Evolutionary conservation across 2,888 invertebrate species (phyloP), one percentile per base, ranked within the genome.

Genomic region (Hydrotaea cyrtoneurina): DNA sequence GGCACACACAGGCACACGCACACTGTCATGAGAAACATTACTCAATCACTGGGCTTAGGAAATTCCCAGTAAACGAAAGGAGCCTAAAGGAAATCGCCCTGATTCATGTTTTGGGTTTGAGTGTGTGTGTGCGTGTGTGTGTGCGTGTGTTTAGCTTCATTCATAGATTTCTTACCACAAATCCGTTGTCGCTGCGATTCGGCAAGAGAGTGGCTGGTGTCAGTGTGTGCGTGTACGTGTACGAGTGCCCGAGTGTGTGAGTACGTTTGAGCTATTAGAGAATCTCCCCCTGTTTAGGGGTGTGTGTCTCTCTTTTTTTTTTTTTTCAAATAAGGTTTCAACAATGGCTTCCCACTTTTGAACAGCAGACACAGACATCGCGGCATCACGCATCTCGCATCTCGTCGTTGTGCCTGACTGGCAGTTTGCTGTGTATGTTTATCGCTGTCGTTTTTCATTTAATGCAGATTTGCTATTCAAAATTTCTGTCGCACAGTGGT

Each of bases 311-410:
- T n/a, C 19, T 3, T 69, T 26, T 64, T 19, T 19, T 64, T 64
- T 64, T 75, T 17, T 21, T 23, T 78, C 72, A 71, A 55, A 71
- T 75, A 46, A 26, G 19, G 8, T 80, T 69, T 80, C 31, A 53
- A 69, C 74, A 85, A 85, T 85, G 85, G 85, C 85, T 82, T 82
- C 85, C 82, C 64, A 79, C 73, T 82, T 85, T 77, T 17, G n/a
- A 69, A 46, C 13, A 69, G 43, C 73, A 85, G 76, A 85, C 76
- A 69, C 69, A 85, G 76, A 85, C 76, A 69, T 64, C 31, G 17
- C 73, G 78, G 76, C 75, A 78, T 81, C 57, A 69, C 31, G 31
- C 31, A 31, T 81, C 57, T 73, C 31, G 31, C 31, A 31, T 81
- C 57, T 73, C 76, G 36, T 73, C 26, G 66, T 62, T 19, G 55